Evolutionary conservation across 1,140 invertebrate genomes (phyloP), one percentile per base, ranked within the genome.

Genomic region (Drosophila watanabei): DNA sequence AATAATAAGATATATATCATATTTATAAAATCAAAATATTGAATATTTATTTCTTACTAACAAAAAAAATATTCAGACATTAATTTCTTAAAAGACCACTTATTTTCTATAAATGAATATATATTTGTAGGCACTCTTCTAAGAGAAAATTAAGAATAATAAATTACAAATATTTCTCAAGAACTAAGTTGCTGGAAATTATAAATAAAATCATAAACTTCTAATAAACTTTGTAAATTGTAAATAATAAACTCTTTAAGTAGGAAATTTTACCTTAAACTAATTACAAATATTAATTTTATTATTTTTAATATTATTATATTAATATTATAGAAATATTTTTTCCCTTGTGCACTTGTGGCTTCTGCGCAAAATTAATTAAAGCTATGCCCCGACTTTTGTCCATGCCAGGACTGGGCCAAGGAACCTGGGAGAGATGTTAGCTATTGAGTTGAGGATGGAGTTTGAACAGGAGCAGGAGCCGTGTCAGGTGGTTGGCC

Each of bases 311-410:
- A 2, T 24, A 24, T 24, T 24, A 24, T 24, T 24, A 24, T 24
- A 24, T 24, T 24, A 24, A 24, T 24, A 24, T 24, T 24, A 1
- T 24, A 24, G 24, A 1, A 24, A 24, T 24, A 24, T 3, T 24
- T 24, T 24, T 24, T 13, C 33, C 16, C 7, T 16, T 24, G 20
- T 62, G 46, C 32, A 28, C 16, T 37, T 62, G 37, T 46, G 46
- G 30, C 20, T 45, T 30, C 46, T 30, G 51, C 41, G 28, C 16
- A 49, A 72, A 87, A 87, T 87, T 87, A 87, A 87, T 87, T 87
- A 87, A 77, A 75, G 83, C 77, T 64, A 30, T 66, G 41, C 28
- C 32, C 39, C 18, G 39, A 56, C 62, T 48, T 30, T 41, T 65
- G 28, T 13, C 33, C 13, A 16, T 24, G 24, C 24, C 24, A 24